Conservation (phyloP, 2,888 invertebrate genomes). For the Onthophagus sagittarius region DNA sequence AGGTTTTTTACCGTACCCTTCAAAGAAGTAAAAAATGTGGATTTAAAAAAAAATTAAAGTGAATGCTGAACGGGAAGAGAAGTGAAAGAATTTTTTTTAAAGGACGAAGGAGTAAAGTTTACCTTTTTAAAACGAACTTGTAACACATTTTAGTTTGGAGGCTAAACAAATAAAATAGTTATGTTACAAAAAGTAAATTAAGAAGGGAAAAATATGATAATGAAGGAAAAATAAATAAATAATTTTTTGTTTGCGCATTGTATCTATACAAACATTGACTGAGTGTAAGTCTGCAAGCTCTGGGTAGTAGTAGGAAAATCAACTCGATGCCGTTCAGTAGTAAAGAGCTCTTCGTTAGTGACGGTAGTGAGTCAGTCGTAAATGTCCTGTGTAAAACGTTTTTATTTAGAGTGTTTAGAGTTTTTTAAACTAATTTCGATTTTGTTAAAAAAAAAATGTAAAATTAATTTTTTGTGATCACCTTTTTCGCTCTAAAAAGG, state of each 20-base stretch:
- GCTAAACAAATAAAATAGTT: neutral
- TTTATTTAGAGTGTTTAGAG: too few relatives aligned
- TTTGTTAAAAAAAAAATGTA: too few relatives aligned
- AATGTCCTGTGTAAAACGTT: neutral
- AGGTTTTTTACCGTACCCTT: neutral
- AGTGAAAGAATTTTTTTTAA: too few relatives aligned
- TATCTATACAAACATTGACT: neutral
- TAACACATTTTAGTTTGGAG: neutral
- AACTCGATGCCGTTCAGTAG: neutral
- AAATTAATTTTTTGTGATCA: too few relatives aligned
- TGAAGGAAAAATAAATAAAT: too few relatives aligned
- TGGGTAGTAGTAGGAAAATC: neutral
- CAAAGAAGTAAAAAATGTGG: neutral
- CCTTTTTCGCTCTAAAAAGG: too few relatives aligned
- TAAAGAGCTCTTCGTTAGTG: neutral
- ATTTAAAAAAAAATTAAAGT: neutral
- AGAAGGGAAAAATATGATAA: too few relatives aligned
- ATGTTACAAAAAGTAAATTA: neutral
- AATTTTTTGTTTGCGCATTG: neutral
- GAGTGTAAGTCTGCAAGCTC: too few relatives aligned
- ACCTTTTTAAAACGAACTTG: neutral
- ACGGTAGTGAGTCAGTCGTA: neutral
- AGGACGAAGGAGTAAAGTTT: neutral
- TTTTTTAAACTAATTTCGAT: too few relatives aligned
- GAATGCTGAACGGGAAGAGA: neutral